These are phyloP conservation scores for Mechanitis messenoides DNA, from an alignment of 2,888 invertebrate species.

Conservation along the genomic window DNA sequence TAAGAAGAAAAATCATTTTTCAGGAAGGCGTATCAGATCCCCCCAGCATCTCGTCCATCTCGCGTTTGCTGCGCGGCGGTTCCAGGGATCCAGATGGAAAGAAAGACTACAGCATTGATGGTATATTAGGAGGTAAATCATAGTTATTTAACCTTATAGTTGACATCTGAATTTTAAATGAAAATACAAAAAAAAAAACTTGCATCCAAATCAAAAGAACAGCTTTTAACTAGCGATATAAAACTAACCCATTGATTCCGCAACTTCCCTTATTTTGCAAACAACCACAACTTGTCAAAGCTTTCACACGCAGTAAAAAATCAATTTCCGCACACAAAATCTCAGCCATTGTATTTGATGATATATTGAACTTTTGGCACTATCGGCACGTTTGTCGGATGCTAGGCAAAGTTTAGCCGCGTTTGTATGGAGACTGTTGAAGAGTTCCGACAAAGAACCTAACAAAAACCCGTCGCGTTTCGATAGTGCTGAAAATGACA, in stretches of 20 bases:
- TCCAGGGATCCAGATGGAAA: slow-evolving; percentile 87
- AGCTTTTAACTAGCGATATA: not conserved
- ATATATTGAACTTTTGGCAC: slow-evolving; percentile 57
- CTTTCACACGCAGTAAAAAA: slow-evolving; percentile 72
- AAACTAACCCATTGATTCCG: slow-evolving; percentile 38
- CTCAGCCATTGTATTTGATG: slow-evolving; percentile 71
- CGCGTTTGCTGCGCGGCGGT: slow-evolving; percentile 88
- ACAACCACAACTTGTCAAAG: slow-evolving; percentile 65
- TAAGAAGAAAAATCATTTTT: slow-evolving; percentile 33
- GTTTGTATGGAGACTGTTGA: slow-evolving; percentile 42
- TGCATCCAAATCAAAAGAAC: too few species aligned
- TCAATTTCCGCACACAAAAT: slow-evolving; percentile 76
- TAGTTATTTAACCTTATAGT: not conserved
- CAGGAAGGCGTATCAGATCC: slow-evolving; percentile 95
- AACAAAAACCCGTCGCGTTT: slow-evolving; percentile 52
- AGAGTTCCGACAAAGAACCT: slow-evolving; percentile 52
- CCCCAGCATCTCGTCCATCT: slow-evolving; percentile 96
- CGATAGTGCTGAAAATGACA: slow-evolving; percentile 67
- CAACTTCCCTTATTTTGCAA: slow-evolving; percentile 51
- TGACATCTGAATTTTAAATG: too few species aligned
- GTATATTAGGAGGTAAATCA: slow-evolving; percentile 85
- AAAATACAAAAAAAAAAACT: not conserved
- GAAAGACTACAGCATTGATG: slow-evolving; percentile 93
- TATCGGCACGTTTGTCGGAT: slow-evolving; percentile 23
- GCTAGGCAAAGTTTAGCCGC: slow-evolving; percentile 48